Base-by-base conservation (phyloP, 2,888 invertebrate species). In the Amblyjoppa fuscipennis region DNA sequence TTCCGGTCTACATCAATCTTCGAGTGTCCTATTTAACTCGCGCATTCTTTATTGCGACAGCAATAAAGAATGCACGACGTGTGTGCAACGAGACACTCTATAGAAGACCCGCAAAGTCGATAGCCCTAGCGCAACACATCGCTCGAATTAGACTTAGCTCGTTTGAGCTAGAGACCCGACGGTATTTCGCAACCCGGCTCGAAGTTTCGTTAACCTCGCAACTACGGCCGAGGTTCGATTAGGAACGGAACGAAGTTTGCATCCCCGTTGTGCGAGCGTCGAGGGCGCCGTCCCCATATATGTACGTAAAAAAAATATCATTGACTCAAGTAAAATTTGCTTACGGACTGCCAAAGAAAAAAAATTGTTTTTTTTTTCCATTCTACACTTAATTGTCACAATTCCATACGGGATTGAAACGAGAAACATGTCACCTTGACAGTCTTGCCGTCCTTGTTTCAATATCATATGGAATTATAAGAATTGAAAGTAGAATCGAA, bases 181-280 rank as follows among this genome's bases (percentile, higher is more conserved):
- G n/a, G 25, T 25, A 6, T 41, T 20, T 45, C 53, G 11, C 70
- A 53, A 71, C 49, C 51, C 11, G 28, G 9, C 45, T 41, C 73
- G 38, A 74, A 74, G 74, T 74, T 74, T 74, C 74, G 28, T 74
- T 74, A 61, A 74, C 74, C 74, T 74, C 74, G 61, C 49, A 74
- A 61, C 45, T 61, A 11, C 74, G 31, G 25, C 20, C 3, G 25
- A 34, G 28, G 20, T 20, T 74, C 74, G 28, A 74, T 74, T 61
- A 41, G 16, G 38, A 74, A 49, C 45, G 16, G 4, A 38, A n/a
- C 38, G 16, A 28, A 74, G 61, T 74, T 61, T 61, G 13, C 45
- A 74, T 64, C 31, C 61, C 51, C 11, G 56, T 45, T 74, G n/a
- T n/a, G 31, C 49, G 0, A 16, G 38, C 61, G n/a, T 61, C n/a